Conservation (phyloP, 1,140 invertebrate genomes). For the Drosophila simulans region DNA sequence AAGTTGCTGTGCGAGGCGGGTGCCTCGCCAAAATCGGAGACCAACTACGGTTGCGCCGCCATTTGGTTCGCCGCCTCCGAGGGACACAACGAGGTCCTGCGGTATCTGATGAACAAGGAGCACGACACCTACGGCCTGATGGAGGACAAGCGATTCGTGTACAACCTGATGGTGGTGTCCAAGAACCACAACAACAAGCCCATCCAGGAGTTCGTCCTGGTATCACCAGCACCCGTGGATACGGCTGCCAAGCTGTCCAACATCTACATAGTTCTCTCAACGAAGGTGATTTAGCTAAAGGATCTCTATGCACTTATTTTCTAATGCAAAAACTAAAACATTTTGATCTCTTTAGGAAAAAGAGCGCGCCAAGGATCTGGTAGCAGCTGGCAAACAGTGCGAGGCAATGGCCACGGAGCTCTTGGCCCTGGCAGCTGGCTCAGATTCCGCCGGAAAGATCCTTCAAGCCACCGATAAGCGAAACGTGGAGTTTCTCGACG, state of each 20-base stretch:
- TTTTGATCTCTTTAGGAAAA: conserved; percentile 90
- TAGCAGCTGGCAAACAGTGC: conserved; percentile 97
- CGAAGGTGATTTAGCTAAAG: conserved; percentile 87
- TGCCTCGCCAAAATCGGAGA: conserved; percentile 96
- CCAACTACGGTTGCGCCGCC: conserved; percentile 96
- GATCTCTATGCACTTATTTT: not conserved
- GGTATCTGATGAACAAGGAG: conserved; percentile 98
- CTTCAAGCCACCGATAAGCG: conserved; percentile 95
- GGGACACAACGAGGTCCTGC: conserved; percentile 97
- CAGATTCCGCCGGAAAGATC: conserved; percentile 96
- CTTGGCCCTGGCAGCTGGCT: conserved; percentile 95
- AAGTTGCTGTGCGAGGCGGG: conserved; percentile 97
- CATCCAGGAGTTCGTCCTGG: conserved; percentile 97
- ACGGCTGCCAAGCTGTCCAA: conserved; percentile 98
- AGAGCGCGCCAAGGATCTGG: conserved; percentile 97
- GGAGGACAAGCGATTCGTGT: conserved; percentile 98
- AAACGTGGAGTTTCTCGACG: conserved; percentile 97
- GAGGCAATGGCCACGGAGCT: conserved; percentile 99
- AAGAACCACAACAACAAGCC: conserved; percentile 98
- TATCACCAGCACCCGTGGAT: conserved; percentile 98
- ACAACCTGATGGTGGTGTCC: conserved; percentile 99
- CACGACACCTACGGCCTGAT: conserved; percentile 98
- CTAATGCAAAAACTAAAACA: not conserved
- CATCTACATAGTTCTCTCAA: conserved; percentile 94
- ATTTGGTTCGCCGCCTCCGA: conserved; percentile 98